phyloP scores from a whole-genome alignment of 2,797 vertebrate species.

The Chanos chanos region DNA sequence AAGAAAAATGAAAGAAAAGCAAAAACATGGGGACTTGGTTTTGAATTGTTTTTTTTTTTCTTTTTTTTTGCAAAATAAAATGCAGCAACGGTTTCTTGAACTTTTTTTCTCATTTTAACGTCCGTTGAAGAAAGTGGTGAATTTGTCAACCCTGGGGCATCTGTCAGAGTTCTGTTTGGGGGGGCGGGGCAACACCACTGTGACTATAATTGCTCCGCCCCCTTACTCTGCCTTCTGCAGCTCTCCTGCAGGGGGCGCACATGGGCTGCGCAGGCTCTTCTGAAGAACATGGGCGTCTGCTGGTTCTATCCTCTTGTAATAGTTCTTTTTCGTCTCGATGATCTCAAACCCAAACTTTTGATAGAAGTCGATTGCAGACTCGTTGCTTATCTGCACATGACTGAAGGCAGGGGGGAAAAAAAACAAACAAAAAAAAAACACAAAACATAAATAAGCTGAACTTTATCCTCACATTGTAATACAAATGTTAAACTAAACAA shows the following conservation, averaged over 20 bases:
- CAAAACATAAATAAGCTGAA: neutral
- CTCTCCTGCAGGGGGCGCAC: slow-evolving; percentile 85
- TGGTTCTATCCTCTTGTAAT: slow-evolving; percentile 99
- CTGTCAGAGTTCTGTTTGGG: slow-evolving; percentile 79
- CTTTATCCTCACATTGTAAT: neutral
- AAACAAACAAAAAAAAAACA: neutral
- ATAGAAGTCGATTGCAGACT: slow-evolving; percentile 99
- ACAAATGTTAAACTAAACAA: neutral
- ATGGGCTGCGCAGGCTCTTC: slow-evolving; percentile 93
- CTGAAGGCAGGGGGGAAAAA: slow-evolving; percentile 64
- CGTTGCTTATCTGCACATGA: slow-evolving; percentile 99
- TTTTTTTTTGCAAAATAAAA: slow-evolving; percentile 68
- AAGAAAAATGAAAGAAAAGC: slow-evolving; percentile 25
- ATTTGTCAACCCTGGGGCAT: slow-evolving; percentile 70
- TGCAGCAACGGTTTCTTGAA: slow-evolving; percentile 71
- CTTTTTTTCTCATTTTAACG: slow-evolving; percentile 73
- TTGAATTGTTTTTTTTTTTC: too few relatives aligned
- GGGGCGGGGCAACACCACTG: slow-evolving; percentile 80
- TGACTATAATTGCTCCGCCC: slow-evolving; percentile 61
- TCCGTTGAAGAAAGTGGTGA: slow-evolving; percentile 78
- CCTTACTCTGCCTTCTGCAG: slow-evolving; percentile 90
- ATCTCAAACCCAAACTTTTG: slow-evolving; percentile 98
- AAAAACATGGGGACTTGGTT: slow-evolving; percentile 55
- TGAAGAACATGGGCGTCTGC: slow-evolving; percentile 98
- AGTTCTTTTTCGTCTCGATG: slow-evolving; percentile 99